A percentile compares a stretch with the other conserved stretches of the same genome.
phyloP scores from a whole-genome alignment of 2,113 vertebrate species.

The Hemibates koningsi region DNA sequence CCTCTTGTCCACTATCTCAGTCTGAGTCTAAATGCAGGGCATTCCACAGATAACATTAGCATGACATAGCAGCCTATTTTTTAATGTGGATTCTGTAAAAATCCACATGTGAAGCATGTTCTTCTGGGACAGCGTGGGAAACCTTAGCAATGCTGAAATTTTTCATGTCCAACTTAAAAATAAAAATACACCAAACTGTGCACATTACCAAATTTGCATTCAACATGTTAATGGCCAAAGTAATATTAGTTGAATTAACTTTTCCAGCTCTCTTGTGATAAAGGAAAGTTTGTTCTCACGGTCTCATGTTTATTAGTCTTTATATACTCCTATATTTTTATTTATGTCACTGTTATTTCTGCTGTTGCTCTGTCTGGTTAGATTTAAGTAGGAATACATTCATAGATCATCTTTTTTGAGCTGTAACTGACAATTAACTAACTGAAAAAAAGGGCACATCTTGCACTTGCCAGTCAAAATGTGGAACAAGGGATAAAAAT shows the following conservation, averaged over 20 bases:
- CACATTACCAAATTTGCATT: neutral
- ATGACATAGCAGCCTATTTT: slow-evolving; percentile 5
- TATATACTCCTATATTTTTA: neutral
- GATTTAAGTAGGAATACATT: neutral
- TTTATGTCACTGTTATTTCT: neutral
- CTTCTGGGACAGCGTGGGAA: neutral
- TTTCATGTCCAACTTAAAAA: neutral
- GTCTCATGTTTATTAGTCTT: neutral
- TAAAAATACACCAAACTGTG: neutral
- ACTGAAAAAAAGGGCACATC: neutral
- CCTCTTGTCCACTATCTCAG: neutral
- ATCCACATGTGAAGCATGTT: neutral
- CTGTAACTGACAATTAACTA: neutral
- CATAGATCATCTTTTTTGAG: neutral
- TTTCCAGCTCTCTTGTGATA: neutral
- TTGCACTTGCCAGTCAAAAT: neutral
- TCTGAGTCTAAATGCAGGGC: slow-evolving; percentile 29
- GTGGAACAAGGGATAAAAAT: neutral
- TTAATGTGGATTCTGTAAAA: neutral
- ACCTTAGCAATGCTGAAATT: neutral
- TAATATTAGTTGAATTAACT: neutral
- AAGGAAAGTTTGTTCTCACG: neutral
- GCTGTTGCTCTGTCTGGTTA: neutral
- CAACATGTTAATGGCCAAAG: neutral
- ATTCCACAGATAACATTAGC: slow-evolving; percentile 53